These are phyloP conservation scores for Gobiocypris rarus DNA, from an alignment of 2,113 vertebrate species.

Conservation along the genomic window DNA sequence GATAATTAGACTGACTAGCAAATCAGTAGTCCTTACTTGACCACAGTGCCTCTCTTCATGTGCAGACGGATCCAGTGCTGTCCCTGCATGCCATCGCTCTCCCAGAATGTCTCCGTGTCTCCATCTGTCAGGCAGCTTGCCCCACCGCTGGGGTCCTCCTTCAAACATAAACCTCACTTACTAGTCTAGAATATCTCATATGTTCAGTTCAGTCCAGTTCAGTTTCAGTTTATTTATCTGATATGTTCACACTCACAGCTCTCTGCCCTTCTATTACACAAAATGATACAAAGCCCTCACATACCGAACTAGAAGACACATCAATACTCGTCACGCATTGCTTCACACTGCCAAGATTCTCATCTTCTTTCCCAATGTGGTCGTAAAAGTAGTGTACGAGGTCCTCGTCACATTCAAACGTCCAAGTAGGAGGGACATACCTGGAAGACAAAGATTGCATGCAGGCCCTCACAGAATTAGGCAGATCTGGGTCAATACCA, in stretches of 20 bases:
- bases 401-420: conserved; percentile 94
- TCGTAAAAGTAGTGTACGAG: conserved; percentile 95
- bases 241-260: not conserved
- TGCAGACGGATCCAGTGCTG: conserved; percentile 98
- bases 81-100: conserved; percentile 96
- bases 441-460: conserved; percentile 66
- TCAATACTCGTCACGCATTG: conserved; percentile 97
- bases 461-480: not conserved
- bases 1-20: not conserved
- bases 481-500: not conserved
- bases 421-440: conserved; percentile 92
- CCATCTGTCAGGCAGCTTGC: conserved; percentile 91
- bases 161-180: conserved; percentile 40
- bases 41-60: conserved; percentile 96
- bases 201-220: no score
- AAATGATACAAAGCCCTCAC: conserved; percentile 66
- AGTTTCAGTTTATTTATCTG: no score
- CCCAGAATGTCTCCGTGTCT: conserved; percentile 93
- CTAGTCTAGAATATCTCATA: not conserved
- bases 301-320: conserved; percentile 87
- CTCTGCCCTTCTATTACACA: not conserved
- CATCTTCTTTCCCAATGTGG: conserved; percentile 93
- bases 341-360: conserved; percentile 93
- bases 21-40: conserved; percentile 82
- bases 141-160: conserved; percentile 89